Conservation (phyloP, 2,888 invertebrate genomes). For the Mythimna loreyi region DNA sequence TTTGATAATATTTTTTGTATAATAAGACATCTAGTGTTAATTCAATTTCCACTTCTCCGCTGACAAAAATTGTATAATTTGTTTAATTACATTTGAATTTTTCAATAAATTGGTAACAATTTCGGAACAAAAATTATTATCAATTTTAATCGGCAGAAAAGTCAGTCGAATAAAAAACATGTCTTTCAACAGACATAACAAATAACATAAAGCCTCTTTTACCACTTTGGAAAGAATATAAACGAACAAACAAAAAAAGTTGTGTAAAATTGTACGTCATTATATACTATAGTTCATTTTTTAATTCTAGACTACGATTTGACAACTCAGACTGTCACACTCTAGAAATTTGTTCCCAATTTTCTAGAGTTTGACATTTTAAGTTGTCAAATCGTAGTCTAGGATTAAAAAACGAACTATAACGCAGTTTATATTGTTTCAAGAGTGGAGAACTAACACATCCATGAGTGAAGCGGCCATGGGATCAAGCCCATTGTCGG, state of each 20-base stretch:
- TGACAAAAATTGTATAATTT: conserved; percentile 29
- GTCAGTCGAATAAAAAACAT: conserved; percentile 36
- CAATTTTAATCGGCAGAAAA: conserved; percentile 44
- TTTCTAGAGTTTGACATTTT: too few species aligned
- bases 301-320: too few species aligned
- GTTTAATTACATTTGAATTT: neutral
- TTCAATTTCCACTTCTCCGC: conserved; percentile 26
- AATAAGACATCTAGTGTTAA: conserved; percentile 35
- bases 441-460: conserved; percentile 46
- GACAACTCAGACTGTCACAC: too few species aligned
- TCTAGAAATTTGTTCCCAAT: too few species aligned
- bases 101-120: neutral
- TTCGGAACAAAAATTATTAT: conserved; percentile 7
- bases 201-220: conserved; percentile 51
- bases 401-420: too few species aligned
- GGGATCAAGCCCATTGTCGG: conserved; percentile 61
- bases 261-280: conserved; percentile 4
- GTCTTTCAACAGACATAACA: conserved; percentile 61
- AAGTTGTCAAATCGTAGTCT: too few species aligned
- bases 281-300: too few species aligned
- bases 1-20: conserved; percentile 21
- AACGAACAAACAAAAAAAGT: conserved; percentile 24
- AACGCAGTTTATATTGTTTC: conserved; percentile 47
- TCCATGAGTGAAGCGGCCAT: conserved; percentile 52
- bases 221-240: conserved; percentile 41